Conservation (phyloP, 2,113 vertebrate genomes). For the Tauraco erythrolophus region DNA sequence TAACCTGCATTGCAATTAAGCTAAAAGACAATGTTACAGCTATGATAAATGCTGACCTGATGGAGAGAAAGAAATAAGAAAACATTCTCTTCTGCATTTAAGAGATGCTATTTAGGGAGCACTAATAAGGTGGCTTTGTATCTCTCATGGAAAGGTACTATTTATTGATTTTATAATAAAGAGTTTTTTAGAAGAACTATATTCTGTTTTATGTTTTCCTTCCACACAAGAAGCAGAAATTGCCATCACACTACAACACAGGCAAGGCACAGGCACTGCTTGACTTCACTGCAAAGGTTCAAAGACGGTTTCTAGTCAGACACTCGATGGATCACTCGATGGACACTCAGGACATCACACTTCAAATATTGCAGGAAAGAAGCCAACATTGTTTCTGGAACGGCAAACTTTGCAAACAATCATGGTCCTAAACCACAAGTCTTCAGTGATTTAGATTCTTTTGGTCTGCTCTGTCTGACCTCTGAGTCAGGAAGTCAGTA, state of each 20-base stretch:
- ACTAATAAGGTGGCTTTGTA: not conserved
- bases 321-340: fast-evolving
- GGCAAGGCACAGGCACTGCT: not conserved
- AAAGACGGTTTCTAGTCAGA: not conserved
- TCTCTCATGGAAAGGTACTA: not conserved
- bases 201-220: not conserved
- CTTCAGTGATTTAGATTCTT: not conserved
- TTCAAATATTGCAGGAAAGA: not conserved
- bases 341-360: not conserved
- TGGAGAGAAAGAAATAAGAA: not conserved
- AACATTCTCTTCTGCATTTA: not conserved
- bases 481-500: not conserved
- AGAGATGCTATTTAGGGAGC: not conserved
- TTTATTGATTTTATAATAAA: not conserved
- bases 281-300: not conserved
- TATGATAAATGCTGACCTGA: not conserved
- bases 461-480: not conserved
- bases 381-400: not conserved
- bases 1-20: not conserved
- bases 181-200: not conserved
- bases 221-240: not conserved
- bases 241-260: not conserved
- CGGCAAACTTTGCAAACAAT: not conserved
- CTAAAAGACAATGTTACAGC: not conserved
- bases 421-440: not conserved